Percentiles rank a stretch among this genome's conserved stretches.
These are phyloP conservation scores for Monopis laevigella DNA, from an alignment of 2,888 invertebrate species.

Conservation along the genomic window DNA sequence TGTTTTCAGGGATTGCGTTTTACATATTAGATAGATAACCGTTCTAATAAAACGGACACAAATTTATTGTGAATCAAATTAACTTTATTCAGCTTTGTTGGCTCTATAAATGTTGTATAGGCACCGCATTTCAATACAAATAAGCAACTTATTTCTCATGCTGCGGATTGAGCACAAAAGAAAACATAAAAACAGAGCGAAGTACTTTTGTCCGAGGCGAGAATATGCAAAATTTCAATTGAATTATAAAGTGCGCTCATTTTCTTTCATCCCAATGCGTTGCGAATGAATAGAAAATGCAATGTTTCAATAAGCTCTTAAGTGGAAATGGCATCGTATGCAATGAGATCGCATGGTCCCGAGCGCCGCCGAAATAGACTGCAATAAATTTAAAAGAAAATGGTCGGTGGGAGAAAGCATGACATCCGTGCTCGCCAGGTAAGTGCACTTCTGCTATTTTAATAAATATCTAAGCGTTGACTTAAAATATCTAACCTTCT, in stretches of 20 bases:
- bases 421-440: conserved; percentile 7
- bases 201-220: too few species aligned
- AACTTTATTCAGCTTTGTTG: too few species aligned
- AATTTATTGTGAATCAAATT: too few species aligned
- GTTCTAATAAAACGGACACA: too few species aligned
- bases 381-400: conserved; percentile 37
- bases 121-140: too few species aligned
- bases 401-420: conserved; percentile 18
- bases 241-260: conserved; percentile 2
- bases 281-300: conserved; percentile 6
- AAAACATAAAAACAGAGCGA: too few species aligned
- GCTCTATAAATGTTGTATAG: too few species aligned
- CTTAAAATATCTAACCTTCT: conserved; percentile 3
- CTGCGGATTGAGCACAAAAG: too few species aligned
- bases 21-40: too few species aligned
- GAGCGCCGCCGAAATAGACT: conserved; percentile 31
- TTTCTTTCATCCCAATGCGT: conserved; percentile 1
- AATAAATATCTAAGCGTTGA: conserved; percentile 8
- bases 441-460: conserved; percentile 8
- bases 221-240: not conserved
- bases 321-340: conserved; percentile 8
- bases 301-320: conserved; percentile 7
- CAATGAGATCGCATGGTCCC: conserved; percentile 8
- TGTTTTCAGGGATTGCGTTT: too few species aligned
- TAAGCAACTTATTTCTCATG: too few species aligned